Base-by-base conservation (phyloP, 2,113 vertebrate genomes). In the Paedocypris sp. region DNA sequence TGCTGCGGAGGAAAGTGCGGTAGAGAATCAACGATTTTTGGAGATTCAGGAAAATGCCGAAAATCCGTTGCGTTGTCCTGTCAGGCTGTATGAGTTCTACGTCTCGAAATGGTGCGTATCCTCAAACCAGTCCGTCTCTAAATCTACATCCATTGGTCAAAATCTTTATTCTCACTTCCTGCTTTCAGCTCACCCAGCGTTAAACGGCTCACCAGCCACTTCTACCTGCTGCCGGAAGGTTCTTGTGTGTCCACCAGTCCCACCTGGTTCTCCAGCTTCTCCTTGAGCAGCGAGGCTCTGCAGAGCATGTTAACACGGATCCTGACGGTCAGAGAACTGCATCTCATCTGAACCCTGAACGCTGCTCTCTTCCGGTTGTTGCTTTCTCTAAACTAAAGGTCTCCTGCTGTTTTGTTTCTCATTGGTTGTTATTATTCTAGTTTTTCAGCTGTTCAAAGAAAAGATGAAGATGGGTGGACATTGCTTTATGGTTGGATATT, bases 11-110 rank as follows among this genome's bases (percentile, higher is more conserved):
- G 88, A 83, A 71, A 91, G 90, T 52, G 88, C 64, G 32, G 90
- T 90, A 4, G 79, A 81, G 8, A 67, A 6, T 23, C 73, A 78
- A 33, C 78, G 76, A 3, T 88, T 89, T 43, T 85, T 97, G 72
- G 92, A 96, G 79, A 98, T 98, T 90, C 82, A 85, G 42, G 93
- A 99, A 77, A 99, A 98, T 69, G 78, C 83, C 0, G 90, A 95
- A 13, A 98, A 99, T 68, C 95, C 94, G 15, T 86, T 97, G 28
- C 86, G 91, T 19, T 99, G 95, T 64, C 95, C 95, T 0, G 93
- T 99, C 33, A 82, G 92, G 54, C 92, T 99, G 6, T 99, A 94
- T 35, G 94, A 99, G 67, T 99, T 99, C 68, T 99, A 99, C 80
- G 82, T 99, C 53, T 99, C 93, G 15, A 99, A 99, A 78, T 99